Base-by-base conservation (phyloP, 2,113 vertebrate genomes). In the Pluvialis apricaria region DNA sequence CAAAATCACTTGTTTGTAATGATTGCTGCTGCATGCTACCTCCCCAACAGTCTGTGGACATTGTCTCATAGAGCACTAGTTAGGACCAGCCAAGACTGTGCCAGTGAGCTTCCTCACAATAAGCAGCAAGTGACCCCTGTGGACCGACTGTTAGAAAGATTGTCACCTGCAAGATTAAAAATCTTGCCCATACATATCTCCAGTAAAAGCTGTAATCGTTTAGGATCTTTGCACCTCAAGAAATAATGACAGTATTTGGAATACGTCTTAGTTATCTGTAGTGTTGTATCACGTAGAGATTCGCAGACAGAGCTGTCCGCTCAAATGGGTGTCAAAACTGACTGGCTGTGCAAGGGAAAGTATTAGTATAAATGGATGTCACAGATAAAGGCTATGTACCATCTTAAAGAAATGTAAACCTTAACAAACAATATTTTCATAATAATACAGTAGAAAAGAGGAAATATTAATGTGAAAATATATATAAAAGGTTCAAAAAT, bases 21-120 rank as follows among this genome's bases (percentile, higher is more conserved):
- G 22, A 32, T 40, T 83, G 25, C 13, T 76, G 6, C 29, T 80
- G 16, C 12, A 5, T 31, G 20, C 8, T 18, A 40, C 2, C 2
- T 9, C 4, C 10, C 15, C 34, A 68, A 83, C 55, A 42, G 19
- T 51, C 15, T 42, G 31, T 34, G 31, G 15, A 20, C 6, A 2
- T 54, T 82, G 44, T 44, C 14, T 84, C 38, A 32, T 14, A 6
- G 2, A 5, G 3, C 7, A 65, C 0, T 0, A 34, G 19, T 38
- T 36, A 58, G 36, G 29, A 57, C 34, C 11, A 9, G 32, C 2
- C 29, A n/a, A 51, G 19, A 24, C 16, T 69, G 54, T 69, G 54
- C n/a, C 25, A 21, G 18, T 10, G 11, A 49, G 11, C 31, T 26
- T 44, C 26, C 32, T 58, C 25, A 16, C 28, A 58, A 15, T 42